Conservation (phyloP, 2,113 vertebrate species). For the Neofelis nebulosa region DNA sequence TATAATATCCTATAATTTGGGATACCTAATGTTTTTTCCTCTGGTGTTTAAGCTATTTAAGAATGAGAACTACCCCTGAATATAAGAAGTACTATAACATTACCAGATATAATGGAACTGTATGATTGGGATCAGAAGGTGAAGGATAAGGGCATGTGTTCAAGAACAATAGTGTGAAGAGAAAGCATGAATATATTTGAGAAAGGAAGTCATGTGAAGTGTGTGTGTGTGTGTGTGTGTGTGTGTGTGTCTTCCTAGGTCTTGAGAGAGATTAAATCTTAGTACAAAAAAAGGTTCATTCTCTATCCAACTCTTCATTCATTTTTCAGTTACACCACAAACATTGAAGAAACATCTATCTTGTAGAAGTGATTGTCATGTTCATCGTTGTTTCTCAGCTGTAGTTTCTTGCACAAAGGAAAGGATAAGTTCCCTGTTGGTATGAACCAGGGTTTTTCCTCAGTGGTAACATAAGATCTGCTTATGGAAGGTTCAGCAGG, state of each 20-base stretch:
- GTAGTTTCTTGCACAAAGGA: not conserved
- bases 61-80: not conserved
- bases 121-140: not conserved
- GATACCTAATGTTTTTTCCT: not conserved
- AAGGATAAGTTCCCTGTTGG: not conserved
- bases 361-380: not conserved
- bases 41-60: not conserved
- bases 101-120: not conserved
- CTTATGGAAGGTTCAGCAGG: not conserved
- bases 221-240: not conserved
- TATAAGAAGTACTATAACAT: not conserved
- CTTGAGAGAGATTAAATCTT: not conserved
- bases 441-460: not conserved
- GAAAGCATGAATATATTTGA: not conserved
- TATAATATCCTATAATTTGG: not conserved
- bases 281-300: not conserved
- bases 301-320: not conserved
- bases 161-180: not conserved
- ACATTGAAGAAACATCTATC: not conserved
- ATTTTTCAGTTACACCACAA: constrained; percentile 5
- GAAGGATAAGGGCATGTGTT: not conserved
- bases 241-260: not conserved
- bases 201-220: not conserved
- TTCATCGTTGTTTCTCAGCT: not conserved
- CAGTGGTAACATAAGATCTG: not conserved